These are phyloP conservation scores for Sycophaga agraensis DNA, from an alignment of 1,140 invertebrate genomes.

Conservation along the genomic window DNA sequence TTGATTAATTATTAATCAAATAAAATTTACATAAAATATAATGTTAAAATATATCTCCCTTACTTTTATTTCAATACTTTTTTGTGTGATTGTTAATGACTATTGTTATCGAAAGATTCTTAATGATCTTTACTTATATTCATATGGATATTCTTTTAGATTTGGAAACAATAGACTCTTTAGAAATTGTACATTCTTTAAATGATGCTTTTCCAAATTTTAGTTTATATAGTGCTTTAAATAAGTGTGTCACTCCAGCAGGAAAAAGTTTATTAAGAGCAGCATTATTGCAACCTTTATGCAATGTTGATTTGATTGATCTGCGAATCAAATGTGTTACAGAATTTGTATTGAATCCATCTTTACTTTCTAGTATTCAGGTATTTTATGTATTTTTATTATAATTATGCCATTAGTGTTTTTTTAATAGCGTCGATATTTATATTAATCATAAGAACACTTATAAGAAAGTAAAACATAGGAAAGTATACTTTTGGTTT, in stretches of 20 bases:
- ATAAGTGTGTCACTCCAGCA: constrained; percentile 76
- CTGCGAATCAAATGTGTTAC: constrained; percentile 71
- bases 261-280: constrained; percentile 77
- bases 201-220: constrained; percentile 48
- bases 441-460: too few species aligned
- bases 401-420: too few species aligned
- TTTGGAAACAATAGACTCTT: constrained; percentile 66
- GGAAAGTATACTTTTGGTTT: too few species aligned
- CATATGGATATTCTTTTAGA: constrained; percentile 54
- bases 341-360: constrained; percentile 70
- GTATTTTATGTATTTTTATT: too few species aligned
- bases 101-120: neutral
- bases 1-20: too few species aligned
- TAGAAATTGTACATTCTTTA: constrained; percentile 74
- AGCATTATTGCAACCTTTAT: constrained; percentile 80
- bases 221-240: constrained; percentile 73
- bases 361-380: constrained; percentile 51
- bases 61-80: neutral
- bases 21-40: too few species aligned
- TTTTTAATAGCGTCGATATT: too few species aligned
- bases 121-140: constrained; percentile 26
- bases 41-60: too few species aligned
- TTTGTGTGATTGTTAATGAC: neutral
- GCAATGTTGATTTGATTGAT: constrained; percentile 66
- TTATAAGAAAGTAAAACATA: too few species aligned